These are phyloP conservation scores for Papilio aristodemus DNA, from an alignment of 1,140 invertebrate species.

Conservation along the genomic window DNA sequence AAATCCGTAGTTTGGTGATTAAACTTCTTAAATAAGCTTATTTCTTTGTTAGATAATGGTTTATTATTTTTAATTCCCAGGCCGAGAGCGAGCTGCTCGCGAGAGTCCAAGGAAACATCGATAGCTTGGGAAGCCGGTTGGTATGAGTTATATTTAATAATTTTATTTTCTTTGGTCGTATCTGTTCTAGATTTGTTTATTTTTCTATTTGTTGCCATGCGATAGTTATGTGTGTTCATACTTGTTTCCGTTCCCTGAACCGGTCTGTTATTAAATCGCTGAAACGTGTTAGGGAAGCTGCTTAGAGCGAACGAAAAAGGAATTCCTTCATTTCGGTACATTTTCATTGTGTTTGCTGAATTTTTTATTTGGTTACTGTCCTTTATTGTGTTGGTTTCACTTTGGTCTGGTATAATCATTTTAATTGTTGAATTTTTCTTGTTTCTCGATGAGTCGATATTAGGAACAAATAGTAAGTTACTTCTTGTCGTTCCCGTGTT, in stretches of 20 bases:
- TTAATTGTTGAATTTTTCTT: background rate
- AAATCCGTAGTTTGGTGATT: constrained; percentile 16
- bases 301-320: background rate
- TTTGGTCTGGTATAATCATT: too few species aligned
- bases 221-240: background rate
- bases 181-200: background rate
- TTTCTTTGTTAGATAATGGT: background rate
- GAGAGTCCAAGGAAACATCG: constrained; percentile 13
- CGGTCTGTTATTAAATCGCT: background rate
- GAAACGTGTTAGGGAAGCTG: background rate
- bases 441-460: constrained; percentile 26
- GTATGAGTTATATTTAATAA: constrained; percentile 48
- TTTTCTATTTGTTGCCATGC: background rate
- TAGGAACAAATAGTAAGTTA: constrained; percentile 8
- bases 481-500: background rate
- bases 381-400: background rate
- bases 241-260: background rate
- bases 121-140: constrained; percentile 17
- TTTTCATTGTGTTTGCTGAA: background rate
- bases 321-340: background rate
- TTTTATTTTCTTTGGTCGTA: constrained; percentile 28
- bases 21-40: constrained; percentile 18
- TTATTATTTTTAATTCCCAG: constrained; percentile 3
- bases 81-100: background rate
- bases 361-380: background rate